phyloP scores from a whole-genome alignment of 2,113 vertebrate species.

The Hippocampus zosterae region DNA sequence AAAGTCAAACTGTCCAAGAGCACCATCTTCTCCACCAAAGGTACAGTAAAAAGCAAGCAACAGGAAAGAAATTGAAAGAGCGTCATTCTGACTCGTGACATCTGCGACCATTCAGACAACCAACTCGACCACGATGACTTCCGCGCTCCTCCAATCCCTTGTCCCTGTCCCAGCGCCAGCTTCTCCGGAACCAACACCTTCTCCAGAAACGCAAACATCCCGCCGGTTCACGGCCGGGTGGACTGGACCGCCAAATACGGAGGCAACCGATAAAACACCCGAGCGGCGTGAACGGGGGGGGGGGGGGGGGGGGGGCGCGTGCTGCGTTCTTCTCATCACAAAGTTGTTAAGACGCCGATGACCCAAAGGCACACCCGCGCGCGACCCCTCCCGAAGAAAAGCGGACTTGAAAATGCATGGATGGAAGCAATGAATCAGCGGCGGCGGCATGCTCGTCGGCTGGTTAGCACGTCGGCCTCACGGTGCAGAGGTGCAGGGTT shows the following conservation, averaged over 20 bases:
- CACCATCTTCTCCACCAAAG: conserved; percentile 50
- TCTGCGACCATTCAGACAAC: conserved; percentile 11
- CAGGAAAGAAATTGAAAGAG: too few species aligned
- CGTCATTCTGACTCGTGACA: too few species aligned
- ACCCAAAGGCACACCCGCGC: too few species aligned
- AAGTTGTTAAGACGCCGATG: not conserved
- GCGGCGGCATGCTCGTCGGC: too few species aligned
- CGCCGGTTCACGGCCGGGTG: conserved; percentile 79
- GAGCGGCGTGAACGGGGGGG: conserved; percentile 5
- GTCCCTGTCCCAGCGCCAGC: conserved; percentile 53
- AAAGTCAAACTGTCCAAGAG: conserved; percentile 55
- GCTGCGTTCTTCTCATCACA: not conserved
- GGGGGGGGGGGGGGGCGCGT: not conserved
- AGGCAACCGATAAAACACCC: conserved; percentile 69
- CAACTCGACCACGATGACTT: conserved; percentile 68
- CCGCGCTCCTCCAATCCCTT: conserved; percentile 65
- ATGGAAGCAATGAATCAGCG: too few species aligned
- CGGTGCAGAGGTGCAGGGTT: too few species aligned
- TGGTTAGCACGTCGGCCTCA: too few species aligned
- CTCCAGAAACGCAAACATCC: conserved; percentile 57
- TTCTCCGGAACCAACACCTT: conserved; percentile 54
- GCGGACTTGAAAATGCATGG: not conserved
- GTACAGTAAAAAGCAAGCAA: conserved; percentile 32
- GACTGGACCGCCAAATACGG: conserved; percentile 87
- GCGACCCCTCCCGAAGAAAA: too few species aligned